phyloP scores from a whole-genome alignment of 2,888 invertebrate species.

The Dione juno region DNA sequence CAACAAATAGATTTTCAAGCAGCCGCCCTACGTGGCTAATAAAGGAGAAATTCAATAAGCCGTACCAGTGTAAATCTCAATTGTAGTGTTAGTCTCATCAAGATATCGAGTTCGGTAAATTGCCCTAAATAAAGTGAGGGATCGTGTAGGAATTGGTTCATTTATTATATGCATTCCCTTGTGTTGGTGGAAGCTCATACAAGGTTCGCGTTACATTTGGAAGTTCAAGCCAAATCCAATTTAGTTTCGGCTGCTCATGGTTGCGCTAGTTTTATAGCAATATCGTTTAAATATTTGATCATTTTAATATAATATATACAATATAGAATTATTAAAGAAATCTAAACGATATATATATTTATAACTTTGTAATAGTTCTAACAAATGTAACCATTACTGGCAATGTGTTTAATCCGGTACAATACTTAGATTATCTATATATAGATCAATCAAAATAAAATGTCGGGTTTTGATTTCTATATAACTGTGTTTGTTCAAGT shows the following conservation, averaged over 20 bases:
- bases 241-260: constrained; percentile 14
- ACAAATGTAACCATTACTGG: too few species aligned
- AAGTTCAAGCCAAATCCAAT: constrained; percentile 26
- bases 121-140: constrained; percentile 54
- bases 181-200: not conserved
- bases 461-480: too few species aligned
- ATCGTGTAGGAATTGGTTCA: constrained; percentile 33
- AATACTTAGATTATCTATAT: too few species aligned
- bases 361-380: too few species aligned
- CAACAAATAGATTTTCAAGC: constrained; percentile 12
- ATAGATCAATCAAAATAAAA: too few species aligned
- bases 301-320: not conserved
- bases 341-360: not conserved
- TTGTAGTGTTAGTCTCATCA: constrained; percentile 60
- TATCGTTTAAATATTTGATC: not conserved
- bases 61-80: constrained; percentile 64
- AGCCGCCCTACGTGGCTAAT: constrained; percentile 11
- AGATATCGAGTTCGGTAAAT: constrained; percentile 55
- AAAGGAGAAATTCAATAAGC: constrained; percentile 63
- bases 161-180: constrained; percentile 27
- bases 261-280: not conserved
- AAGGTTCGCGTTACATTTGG: not conserved
- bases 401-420: too few species aligned
- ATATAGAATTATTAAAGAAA: not conserved
- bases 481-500: too few species aligned